Base-by-base conservation (phyloP, 2,797 vertebrate genomes). In the Anguilla megastoma region DNA sequence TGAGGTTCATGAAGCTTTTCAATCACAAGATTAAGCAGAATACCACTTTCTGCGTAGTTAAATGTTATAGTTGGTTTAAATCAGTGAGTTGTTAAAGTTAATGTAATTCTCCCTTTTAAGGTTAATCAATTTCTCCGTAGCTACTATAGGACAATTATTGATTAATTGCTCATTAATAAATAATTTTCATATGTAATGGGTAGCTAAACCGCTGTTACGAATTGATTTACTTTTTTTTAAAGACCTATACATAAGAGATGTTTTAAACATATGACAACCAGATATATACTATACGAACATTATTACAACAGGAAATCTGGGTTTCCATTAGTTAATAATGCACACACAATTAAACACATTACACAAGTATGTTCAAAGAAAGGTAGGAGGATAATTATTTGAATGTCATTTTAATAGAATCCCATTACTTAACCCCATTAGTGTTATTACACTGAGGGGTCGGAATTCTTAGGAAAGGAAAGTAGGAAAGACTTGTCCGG, bases 331-430 rank as follows among this genome's bases (percentile, higher is more conserved):
- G 76, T 54, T 50, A 30, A 58, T 41, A 86, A 86, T 45, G 36
- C 10, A 50, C 63, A 18, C 41, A 86, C 30, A 86, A 86, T 86
- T 69, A 86, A 33, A 18, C 85, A 48, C 36, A 48, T 60, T 66
- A n/a, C 2, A 24, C 1, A 66, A 41, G 48, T 86, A 45, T 30
- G 41, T 41, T 69, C 63, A 45, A 30, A 85, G 33, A 86, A 45
- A 86, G 60, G 85, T 48, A 66, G 69, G 58, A 5, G 4, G 60
- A 69, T 86, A 86, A 86, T 86, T n/a, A 45, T 69, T 86, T 66
- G 36, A 86, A 86, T 69, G 6, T 3, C n/a, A 66, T 50, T 86
- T 45, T 48, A 45, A 66, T 48, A 86, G 27, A 41, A 24, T n/a
- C 58, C 18, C 12, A 69, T 86, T 86, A 50, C 36, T 7, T 50